A percentile compares a stretch with the other conserved stretches of the same genome.
Conservation (phyloP, 2,113 vertebrate genomes). For the Eonycteris spelaea region DNA sequence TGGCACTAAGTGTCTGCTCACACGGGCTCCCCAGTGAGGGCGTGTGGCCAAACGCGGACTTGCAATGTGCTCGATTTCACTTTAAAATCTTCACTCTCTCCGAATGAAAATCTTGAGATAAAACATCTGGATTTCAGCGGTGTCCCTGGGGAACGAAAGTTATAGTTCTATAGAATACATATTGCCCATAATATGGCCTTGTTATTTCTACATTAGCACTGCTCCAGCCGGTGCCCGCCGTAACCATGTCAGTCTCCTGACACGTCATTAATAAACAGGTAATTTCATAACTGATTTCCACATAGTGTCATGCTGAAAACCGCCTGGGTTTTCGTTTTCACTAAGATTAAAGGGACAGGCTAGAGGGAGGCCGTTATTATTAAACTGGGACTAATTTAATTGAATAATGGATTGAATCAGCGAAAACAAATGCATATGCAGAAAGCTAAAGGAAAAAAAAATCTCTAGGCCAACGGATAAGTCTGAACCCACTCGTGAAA, state of each 20-base stretch:
- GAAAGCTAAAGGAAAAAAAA: conserved; percentile 40
- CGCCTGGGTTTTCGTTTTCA: conserved; percentile 84
- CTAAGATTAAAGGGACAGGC: conserved; percentile 46
- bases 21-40: conserved; percentile 52
- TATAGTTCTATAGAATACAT: conserved; percentile 59
- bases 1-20: conserved; percentile 54
- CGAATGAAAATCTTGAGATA: conserved; percentile 78
- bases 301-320: conserved; percentile 83
- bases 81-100: conserved; percentile 66
- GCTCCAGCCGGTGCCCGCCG: conserved; percentile 70
- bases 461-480: conserved; percentile 24
- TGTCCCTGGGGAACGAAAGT: conserved; percentile 66
- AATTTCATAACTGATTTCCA: conserved; percentile 88
- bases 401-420: conserved; percentile 72
- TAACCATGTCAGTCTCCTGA: conserved; percentile 80
- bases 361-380: conserved; percentile 60
- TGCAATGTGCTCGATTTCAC: conserved; percentile 40
- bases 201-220: conserved; percentile 79
- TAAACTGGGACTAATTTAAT: conserved; percentile 62
- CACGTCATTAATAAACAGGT: conserved; percentile 84
- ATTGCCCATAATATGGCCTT: conserved; percentile 69
- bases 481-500: conserved; percentile 65
- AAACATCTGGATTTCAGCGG: conserved; percentile 77
- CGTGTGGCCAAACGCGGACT: conserved; percentile 19
- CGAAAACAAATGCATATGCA: conserved; percentile 59